Percentiles rank a stretch among this genome's conserved stretches.
Conservation (phyloP, 2,888 invertebrate species). For the Matsumyia berberina region DNA sequence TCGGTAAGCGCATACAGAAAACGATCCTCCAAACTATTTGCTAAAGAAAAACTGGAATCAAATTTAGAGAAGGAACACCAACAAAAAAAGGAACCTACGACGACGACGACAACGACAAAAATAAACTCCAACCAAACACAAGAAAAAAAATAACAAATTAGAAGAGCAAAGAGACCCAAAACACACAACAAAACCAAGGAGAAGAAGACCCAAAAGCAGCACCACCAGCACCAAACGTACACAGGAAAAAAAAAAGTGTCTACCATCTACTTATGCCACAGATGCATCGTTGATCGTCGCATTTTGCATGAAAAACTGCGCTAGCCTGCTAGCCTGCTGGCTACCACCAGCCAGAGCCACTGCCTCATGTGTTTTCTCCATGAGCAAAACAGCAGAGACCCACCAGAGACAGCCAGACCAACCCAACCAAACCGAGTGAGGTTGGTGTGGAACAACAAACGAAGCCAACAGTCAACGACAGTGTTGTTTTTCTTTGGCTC, state of each 20-base stretch:
- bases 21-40: constrained; percentile 34
- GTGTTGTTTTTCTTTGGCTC: constrained; percentile 63
- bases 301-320: constrained; percentile 61
- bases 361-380: constrained; percentile 58
- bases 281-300: constrained; percentile 67
- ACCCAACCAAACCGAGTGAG: constrained; percentile 29
- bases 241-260: constrained; percentile 44
- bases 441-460: constrained; percentile 29
- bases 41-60: constrained; percentile 71
- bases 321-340: constrained; percentile 40
- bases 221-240: not conserved
- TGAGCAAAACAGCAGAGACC: constrained; percentile 18
- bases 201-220: constrained; percentile 55
- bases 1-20: constrained; percentile 48
- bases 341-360: constrained; percentile 52
- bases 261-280: constrained; percentile 53
- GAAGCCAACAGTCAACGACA: constrained; percentile 11
- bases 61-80: constrained; percentile 45
- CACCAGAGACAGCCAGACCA: not conserved
- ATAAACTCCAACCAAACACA: constrained; percentile 54
- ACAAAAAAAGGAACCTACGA: constrained; percentile 55
- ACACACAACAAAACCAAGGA: constrained; percentile 35
- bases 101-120: constrained; percentile 53
- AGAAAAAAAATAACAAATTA: constrained; percentile 46
- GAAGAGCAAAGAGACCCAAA: constrained; percentile 54